Conservation (phyloP, 2,113 vertebrate species). For the Apteryx mantelli region DNA sequence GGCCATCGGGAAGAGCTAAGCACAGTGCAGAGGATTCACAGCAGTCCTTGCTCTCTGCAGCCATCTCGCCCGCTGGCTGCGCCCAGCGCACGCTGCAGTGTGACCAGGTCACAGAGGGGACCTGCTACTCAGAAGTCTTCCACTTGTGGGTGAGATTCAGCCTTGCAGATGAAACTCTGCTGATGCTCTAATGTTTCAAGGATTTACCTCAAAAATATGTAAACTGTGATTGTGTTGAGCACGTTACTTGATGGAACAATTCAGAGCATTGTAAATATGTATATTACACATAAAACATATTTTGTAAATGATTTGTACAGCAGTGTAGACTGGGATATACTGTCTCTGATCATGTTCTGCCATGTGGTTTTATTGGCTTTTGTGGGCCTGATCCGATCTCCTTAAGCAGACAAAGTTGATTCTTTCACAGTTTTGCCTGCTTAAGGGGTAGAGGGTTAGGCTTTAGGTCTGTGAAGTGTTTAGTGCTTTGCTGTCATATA, state of each 20-base stretch:
- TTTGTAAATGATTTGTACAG: slow-evolving; percentile 58
- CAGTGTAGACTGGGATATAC: slow-evolving; percentile 6
- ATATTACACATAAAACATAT: background rate
- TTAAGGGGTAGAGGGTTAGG: slow-evolving; percentile 2
- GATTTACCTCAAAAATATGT: slow-evolving; percentile 63
- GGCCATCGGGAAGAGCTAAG: background rate
- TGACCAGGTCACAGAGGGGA: background rate
- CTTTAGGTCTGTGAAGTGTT: slow-evolving; percentile 4
- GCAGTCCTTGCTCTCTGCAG: background rate
- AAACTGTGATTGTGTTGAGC: slow-evolving; percentile 52
- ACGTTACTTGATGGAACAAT: slow-evolving; percentile 41
- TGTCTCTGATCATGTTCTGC: background rate
- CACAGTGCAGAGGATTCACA: background rate
- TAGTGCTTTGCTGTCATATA: slow-evolving; percentile 4
- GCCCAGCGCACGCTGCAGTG: background rate
- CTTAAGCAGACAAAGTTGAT: background rate
- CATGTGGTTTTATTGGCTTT: background rate
- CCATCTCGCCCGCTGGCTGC: background rate
- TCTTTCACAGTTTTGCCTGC: background rate
- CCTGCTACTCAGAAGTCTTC: background rate
- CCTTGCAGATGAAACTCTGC: background rate
- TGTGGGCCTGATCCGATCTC: background rate
- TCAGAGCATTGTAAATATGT: slow-evolving; percentile 63
- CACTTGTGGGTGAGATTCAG: background rate
- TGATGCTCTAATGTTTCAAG: slow-evolving; percentile 5